Evolutionary conservation across 2,797 vertebrate genomes (phyloP).

Genomic region (Poecilia picta): DNA sequence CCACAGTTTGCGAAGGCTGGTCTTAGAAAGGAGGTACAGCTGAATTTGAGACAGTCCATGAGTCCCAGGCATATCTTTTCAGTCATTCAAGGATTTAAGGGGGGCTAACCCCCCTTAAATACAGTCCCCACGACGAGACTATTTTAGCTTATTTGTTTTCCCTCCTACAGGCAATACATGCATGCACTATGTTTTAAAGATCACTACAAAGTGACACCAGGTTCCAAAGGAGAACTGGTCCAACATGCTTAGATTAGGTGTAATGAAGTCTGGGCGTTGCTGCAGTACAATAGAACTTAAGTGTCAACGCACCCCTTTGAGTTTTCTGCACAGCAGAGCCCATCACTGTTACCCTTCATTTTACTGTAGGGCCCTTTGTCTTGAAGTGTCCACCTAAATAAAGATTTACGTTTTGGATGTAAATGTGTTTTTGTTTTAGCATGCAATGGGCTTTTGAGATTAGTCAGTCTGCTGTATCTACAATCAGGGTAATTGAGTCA

Average conservation of each 20-base stretch:
- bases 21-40: constrained; percentile 16
- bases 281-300: constrained; percentile 19
- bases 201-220: constrained; percentile 57
- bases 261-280: constrained; percentile 25
- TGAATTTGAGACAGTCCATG: constrained; percentile 47
- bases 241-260: constrained; percentile 41
- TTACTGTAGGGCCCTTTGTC: constrained; percentile 5
- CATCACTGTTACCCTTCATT: constrained; percentile 31
- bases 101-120: too few relatives aligned
- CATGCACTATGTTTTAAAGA: constrained; percentile 52
- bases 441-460: constrained; percentile 10
- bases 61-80: constrained; percentile 76
- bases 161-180: constrained; percentile 48
- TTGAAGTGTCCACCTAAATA: constrained; percentile 19
- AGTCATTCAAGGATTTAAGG: constrained; percentile 55
- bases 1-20: constrained; percentile 12
- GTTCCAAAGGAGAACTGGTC: constrained; percentile 50
- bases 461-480: not conserved
- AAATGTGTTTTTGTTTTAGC: not conserved
- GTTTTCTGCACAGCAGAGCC: constrained; percentile 33
- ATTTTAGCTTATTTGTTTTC: constrained; percentile 23
- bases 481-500: not conserved
- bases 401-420: constrained; percentile 8
- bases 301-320: constrained; percentile 35
- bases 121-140: constrained; percentile 38